Base-by-base conservation (phyloP, 2,888 invertebrate genomes). In the Hypsopygia costalis region DNA sequence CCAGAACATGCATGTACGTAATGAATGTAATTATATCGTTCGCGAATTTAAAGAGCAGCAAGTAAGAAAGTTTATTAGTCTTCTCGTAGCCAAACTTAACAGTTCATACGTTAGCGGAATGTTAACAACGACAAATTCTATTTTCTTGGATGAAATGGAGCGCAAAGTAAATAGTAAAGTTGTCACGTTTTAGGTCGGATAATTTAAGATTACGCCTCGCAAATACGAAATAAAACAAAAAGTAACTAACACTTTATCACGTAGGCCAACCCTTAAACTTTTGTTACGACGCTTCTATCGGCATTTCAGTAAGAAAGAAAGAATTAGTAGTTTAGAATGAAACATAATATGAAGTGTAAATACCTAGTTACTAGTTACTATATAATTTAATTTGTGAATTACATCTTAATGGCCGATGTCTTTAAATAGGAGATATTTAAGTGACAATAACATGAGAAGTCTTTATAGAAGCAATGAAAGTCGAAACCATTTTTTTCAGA, bases 141-240 rank as follows among this genome's bases (percentile, higher is more conserved):
- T 39, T 38, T 27, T 10, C 35, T 8, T 16, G n/a, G 11, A 30
- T 8, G 12, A 6, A 36, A 10, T 8, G 9, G 25, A n/a, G n/a
- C 28, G 20, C 11, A 28, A 16, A 9, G 16, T 6, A 11, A n/a
- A 53, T 27, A 42, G 58, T 61, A 65, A 61, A 61, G 52, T 54
- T 62, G 62, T 69, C 69, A 69, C 71, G 69, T 69, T 58, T 56
- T 43, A 52, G 59, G 47, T 53, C 52, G 63, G 62, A 69, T 64
- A 63, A 71, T 69, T 61, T 55, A 60, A 64, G 67, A 67, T 68
- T 66, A 63, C 63, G 57, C 48, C 50, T 57, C 51, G 58, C 53
- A 62, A 69, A 68, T 63, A 65, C 61, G 52, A 59, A 64, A 66
- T 62, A 65, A 59, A 62, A 63, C 64, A 62, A 60, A 66, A 63